Evolutionary conservation across 2,888 invertebrate species (phyloP), one percentile per base, ranked within the genome.

Genomic region (Megalurothrips usitatus): DNA sequence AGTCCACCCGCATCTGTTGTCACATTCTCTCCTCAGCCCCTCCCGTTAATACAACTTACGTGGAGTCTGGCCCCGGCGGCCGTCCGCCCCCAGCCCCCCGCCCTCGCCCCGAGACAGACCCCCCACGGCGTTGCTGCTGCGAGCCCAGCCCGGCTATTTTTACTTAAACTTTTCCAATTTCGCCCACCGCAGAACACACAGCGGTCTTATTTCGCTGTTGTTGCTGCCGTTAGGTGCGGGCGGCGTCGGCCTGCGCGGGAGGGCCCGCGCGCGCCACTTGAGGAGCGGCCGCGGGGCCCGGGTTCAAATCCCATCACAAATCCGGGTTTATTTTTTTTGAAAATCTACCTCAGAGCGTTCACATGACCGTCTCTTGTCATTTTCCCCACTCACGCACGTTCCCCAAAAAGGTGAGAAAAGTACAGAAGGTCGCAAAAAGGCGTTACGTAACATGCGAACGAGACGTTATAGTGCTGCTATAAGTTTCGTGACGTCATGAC

Each of bases 151-250:
- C 10, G 68, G 68, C 68, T 26, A 58, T 75, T 75, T 75, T 75
- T 75, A 75, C 68, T 75, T 75, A 75, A 75, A 75, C 68, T 75
- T 75, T 75, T 75, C 68, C 68, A 75, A 75, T 75, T 75, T 75
- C 68, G 68, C 68, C 68, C 26, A 8, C 58, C 58, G 68, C 58
- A 58, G 58, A 26, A 75, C 34, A 23, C 68, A 75, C 68, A 75
- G 34, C 34, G 34, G 23, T 75, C 68, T 75, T 75, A 75, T 75
- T 75, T 75, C 23, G 68, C 23, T 75, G 68, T 75, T 23, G 58
- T 58, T 43, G 34, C 34, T 43, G 34, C 58, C 58, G 58, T 58
- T 43, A 58, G 58, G 19, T 8, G 58, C n/a, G 14, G 58, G 58
- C 58, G 11, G 52, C 1, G 10, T n/a, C 6, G 52, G 52, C 52